Evolutionary conservation across 2,888 invertebrate species (phyloP).

Genomic region (Myathropa florea): DNA sequence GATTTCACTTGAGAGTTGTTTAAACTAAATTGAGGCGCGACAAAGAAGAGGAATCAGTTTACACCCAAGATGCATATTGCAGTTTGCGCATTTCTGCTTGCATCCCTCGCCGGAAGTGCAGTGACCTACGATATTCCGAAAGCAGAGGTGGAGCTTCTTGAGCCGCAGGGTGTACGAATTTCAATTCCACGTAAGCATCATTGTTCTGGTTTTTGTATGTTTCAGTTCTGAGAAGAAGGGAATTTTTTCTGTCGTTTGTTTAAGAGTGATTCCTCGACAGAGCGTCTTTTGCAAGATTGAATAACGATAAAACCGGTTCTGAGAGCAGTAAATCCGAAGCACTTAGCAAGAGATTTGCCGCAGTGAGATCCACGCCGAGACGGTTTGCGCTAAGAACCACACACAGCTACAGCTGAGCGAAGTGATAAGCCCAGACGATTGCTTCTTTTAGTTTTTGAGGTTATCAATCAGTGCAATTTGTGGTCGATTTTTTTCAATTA

Average conservation of each 20-base stretch:
- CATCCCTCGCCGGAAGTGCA: neutral
- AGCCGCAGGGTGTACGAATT: constrained; percentile 68
- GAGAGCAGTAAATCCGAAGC: neutral
- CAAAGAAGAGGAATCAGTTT: neutral
- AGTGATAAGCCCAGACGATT: neutral
- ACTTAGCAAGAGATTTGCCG: neutral
- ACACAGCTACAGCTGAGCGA: neutral
- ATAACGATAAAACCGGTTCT: neutral
- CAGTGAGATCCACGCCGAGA: neutral
- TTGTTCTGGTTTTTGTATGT: neutral
- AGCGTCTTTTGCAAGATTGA: too few relatives aligned
- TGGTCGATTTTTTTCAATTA: neutral
- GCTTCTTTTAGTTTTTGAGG: neutral
- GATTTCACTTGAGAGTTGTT: neutral
- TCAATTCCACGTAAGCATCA: constrained; percentile 66
- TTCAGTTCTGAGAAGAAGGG: neutral
- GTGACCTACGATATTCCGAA: constrained; percentile 58
- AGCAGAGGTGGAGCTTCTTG: constrained; percentile 53
- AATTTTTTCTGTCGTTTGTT: neutral
- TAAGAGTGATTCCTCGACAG: neutral
- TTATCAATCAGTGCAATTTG: neutral
- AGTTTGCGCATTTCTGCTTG: neutral
- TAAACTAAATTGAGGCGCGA: neutral
- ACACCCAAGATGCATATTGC: neutral
- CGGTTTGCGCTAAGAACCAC: neutral